A percentile compares a stretch with the other conserved stretches of the same genome.
These are phyloP conservation scores for Pelusios castaneus DNA, from an alignment of 2,113 vertebrate genomes.

Conservation along the genomic window DNA sequence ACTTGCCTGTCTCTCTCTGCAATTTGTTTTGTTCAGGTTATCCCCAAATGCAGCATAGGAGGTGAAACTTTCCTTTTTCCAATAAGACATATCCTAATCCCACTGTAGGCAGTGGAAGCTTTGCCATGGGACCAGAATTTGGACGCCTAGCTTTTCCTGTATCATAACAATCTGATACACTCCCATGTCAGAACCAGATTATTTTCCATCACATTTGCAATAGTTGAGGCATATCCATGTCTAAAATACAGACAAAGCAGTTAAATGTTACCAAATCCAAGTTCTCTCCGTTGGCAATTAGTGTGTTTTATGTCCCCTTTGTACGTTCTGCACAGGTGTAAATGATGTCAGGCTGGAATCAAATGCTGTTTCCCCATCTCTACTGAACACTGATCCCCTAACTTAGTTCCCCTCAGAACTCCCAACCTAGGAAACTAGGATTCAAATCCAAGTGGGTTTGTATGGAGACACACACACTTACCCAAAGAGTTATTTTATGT, in stretches of 20 bases:
- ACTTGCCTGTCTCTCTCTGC: neutral
- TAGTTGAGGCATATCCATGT: neutral
- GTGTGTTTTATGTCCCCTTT: rapidly evolving
- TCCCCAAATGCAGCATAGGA: neutral
- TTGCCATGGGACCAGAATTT: neutral
- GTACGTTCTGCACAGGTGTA: rapidly evolving
- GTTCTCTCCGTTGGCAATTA: neutral
- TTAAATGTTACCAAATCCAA: rapidly evolving
- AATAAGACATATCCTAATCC: neutral
- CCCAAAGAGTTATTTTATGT: no score
- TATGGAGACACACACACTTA: no score
- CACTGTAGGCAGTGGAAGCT: neutral
- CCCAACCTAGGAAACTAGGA: rapidly evolving
- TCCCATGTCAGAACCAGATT: neutral
- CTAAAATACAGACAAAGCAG: neutral
- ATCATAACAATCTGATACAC: neutral
- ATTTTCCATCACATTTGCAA: neutral
- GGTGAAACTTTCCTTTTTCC: neutral
- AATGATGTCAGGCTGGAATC: neutral
- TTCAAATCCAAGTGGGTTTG: no score
- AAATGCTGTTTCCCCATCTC: neutral
- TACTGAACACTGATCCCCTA: no score
- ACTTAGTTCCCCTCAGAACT: neutral
- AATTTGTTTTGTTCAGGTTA: neutral
- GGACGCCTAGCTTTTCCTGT: neutral